phyloP scores from a whole-genome alignment of 23 tunicate genomes.

The Oikopleura dioica region DNA sequence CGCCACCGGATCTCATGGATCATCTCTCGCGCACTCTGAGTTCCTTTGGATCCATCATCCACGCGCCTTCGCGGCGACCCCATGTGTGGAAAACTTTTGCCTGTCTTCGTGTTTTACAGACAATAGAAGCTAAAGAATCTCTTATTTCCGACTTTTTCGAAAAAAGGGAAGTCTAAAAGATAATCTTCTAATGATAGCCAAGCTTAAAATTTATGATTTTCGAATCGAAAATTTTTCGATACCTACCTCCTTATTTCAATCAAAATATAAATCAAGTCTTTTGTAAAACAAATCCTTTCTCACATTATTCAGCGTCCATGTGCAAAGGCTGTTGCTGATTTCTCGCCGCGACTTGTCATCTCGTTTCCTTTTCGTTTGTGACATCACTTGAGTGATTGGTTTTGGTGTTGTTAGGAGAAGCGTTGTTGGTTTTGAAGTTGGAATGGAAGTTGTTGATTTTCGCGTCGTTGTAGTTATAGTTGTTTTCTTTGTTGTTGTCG shows the following conservation, averaged over 20 bases:
- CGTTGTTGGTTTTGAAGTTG: neutral
- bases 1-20: no score
- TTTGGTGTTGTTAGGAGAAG: neutral
- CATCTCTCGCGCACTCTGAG: no score
- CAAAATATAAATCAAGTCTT: no score
- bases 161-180: no score
- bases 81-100: slow-evolving; percentile 30
- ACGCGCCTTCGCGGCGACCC: slow-evolving; percentile 60
- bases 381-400: neutral
- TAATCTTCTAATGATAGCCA: no score
- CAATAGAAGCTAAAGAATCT: no score
- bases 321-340: neutral
- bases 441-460: neutral
- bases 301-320: neutral
- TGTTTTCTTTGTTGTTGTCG: neutral
- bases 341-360: neutral
- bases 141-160: no score
- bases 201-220: no score
- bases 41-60: slow-evolving; percentile 42
- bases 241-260: no score
- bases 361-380: neutral
- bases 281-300: no score
- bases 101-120: no score
- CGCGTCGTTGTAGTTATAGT: neutral
- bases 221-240: no score